Evolutionary conservation across 2,797 vertebrate species (phyloP).

Genomic region (Nyctalus aviator): DNA sequence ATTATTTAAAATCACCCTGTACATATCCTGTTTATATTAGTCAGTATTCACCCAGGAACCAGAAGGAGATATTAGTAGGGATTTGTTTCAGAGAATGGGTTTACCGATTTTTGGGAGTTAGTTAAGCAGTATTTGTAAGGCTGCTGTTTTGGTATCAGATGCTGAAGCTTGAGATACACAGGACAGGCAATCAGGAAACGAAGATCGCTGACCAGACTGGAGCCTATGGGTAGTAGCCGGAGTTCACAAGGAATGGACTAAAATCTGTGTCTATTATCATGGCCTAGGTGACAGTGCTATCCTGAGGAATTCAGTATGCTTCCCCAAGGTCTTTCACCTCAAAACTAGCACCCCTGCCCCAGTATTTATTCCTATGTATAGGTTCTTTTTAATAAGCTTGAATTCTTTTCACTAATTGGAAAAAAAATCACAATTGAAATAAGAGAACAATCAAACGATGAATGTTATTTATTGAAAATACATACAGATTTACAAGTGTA

Average conservation of each 20-base stretch:
- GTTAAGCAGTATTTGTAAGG: not conserved
- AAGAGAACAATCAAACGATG: not conserved
- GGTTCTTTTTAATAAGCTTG: not conserved
- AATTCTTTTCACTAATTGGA: not conserved
- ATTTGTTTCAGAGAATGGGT: not conserved
- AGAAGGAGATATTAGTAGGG: not conserved
- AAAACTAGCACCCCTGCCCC: not conserved
- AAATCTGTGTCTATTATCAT: not conserved
- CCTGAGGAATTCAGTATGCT: not conserved
- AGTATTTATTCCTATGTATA: not conserved
- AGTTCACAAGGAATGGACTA: not conserved
- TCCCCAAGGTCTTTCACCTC: not conserved
- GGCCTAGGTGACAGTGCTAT: not conserved
- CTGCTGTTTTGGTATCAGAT: not conserved
- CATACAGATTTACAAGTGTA: not conserved
- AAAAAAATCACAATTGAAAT: not conserved
- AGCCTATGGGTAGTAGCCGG: not conserved
- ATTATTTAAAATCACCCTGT: slow-evolving; percentile 34
- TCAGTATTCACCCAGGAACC: not conserved
- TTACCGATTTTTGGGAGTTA: not conserved
- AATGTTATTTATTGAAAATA: not conserved
- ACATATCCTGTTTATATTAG: not conserved
- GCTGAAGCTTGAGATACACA: not conserved
- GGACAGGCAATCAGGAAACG: not conserved
- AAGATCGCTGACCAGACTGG: not conserved